phyloP scores from a whole-genome alignment of 2,797 vertebrate genomes.

The Melanotaenia trifasciata region DNA sequence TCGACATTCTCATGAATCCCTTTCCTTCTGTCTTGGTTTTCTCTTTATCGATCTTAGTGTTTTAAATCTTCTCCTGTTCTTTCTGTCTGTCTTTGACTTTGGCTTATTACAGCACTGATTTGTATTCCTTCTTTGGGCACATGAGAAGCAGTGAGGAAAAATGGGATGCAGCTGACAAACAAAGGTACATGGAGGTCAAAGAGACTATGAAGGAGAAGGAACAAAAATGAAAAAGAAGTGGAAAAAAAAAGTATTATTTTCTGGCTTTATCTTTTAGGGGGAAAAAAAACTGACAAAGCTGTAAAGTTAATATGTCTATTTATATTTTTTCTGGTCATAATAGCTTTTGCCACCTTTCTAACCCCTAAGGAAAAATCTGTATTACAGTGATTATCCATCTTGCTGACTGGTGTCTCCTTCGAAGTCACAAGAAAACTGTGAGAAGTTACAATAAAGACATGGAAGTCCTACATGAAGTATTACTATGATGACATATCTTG shows the following conservation, averaged over 20 bases:
- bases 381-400: conserved; percentile 18
- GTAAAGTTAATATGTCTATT: not conserved
- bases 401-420: conserved; percentile 5
- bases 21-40: not conserved
- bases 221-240: not conserved
- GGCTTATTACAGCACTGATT: conserved; percentile 39
- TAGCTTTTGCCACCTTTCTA: conserved; percentile 7
- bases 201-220: conserved; percentile 15
- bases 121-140: conserved; percentile 58
- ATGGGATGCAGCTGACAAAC: conserved; percentile 45
- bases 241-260: conserved; percentile 8
- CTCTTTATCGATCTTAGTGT: conserved; percentile 35
- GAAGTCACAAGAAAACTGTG: not conserved
- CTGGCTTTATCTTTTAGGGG: conserved; percentile 13
- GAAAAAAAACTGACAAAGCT: conserved; percentile 9
- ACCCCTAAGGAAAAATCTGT: conserved; percentile 1
- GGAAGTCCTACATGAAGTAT: not conserved
- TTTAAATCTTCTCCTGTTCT: conserved; percentile 41
- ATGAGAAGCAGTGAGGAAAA: conserved; percentile 39
- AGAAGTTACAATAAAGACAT: conserved; percentile 5
- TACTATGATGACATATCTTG: no score
- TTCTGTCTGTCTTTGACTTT: conserved; percentile 54
- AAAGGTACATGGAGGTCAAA: conserved; percentile 51
- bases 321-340: not conserved
- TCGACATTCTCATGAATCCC: conserved; percentile 40